A percentile compares a stretch with the other conserved stretches of the same genome.
These are phyloP conservation scores for Thereva nobilitata DNA, from an alignment of 2,888 invertebrate species.

Conservation along the genomic window DNA sequence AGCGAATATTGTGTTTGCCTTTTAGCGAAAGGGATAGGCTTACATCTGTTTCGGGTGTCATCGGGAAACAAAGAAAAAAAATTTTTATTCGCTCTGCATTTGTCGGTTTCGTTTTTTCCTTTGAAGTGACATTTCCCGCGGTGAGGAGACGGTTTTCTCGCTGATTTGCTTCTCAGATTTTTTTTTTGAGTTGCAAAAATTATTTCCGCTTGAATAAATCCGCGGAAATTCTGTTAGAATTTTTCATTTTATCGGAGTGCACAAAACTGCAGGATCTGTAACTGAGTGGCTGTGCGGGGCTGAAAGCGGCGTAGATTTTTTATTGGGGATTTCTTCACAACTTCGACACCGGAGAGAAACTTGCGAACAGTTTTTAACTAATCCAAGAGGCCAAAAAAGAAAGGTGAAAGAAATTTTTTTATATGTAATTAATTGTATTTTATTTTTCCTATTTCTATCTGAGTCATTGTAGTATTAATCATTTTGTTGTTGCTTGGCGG, in stretches of 20 bases:
- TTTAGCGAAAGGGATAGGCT: conserved; percentile 6
- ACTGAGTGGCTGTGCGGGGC: too few relatives aligned
- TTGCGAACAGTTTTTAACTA: too few relatives aligned
- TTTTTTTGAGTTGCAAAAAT: conserved; percentile 3
- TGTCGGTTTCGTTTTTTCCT: background rate
- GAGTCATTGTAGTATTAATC: too few relatives aligned
- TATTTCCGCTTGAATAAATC: conserved; percentile 2
- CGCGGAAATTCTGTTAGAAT: background rate
- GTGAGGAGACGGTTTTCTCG: background rate
- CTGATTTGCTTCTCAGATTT: background rate
- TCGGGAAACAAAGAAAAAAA: conserved; percentile 19
- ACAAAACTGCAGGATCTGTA: too few relatives aligned
- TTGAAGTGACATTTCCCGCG: conserved; percentile 21
- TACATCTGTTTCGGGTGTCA: background rate
- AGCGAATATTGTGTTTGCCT: background rate
- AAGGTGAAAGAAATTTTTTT: too few relatives aligned
- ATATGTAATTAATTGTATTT: too few relatives aligned
- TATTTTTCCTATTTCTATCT: too few relatives aligned
- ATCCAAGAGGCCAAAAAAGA: too few relatives aligned
- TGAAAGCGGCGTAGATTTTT: too few relatives aligned
- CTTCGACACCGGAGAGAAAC: too few relatives aligned
- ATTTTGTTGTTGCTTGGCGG: too few relatives aligned
- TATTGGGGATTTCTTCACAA: too few relatives aligned
- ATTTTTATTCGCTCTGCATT: background rate
- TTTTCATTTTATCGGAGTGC: background rate